phyloP scores from a whole-genome alignment of 2,113 vertebrate species.

The Daboia siamensis region DNA sequence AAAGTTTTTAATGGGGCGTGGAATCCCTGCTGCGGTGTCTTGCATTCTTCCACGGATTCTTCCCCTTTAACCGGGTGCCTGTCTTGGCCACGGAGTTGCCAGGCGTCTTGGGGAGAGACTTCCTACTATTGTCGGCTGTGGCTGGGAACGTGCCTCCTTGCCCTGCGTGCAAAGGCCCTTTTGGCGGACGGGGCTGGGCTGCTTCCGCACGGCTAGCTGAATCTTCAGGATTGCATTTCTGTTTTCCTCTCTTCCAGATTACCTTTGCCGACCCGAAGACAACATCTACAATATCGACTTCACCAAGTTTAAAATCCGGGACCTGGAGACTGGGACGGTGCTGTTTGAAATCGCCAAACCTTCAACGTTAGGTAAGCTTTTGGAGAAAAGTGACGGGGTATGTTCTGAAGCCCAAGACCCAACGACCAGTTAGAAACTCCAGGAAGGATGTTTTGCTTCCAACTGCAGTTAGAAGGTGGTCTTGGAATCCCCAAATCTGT shows the following conservation, averaged over 20 bases:
- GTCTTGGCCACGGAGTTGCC: not conserved
- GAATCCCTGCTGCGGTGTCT: not conserved
- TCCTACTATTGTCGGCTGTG: not conserved
- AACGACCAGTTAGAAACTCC: rapidly evolving
- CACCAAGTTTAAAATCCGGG: slow-evolving; percentile 96
- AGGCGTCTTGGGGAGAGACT: not conserved
- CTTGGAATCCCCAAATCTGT: not conserved
- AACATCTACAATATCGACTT: slow-evolving; percentile 96
- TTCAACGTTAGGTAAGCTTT: slow-evolving; percentile 77
- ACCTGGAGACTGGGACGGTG: slow-evolving; percentile 91
- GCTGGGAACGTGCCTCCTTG: not conserved
- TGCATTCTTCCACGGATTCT: not conserved
- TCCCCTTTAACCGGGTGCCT: not conserved
- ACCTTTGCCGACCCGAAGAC: slow-evolving; percentile 94
- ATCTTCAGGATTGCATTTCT: not conserved
- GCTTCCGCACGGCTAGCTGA: not conserved
- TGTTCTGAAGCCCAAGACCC: not conserved
- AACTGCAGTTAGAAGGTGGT: too few species aligned
- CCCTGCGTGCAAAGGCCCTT: not conserved
- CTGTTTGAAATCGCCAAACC: slow-evolving; percentile 98
- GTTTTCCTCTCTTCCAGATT: slow-evolving; percentile 71
- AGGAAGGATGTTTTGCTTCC: not conserved
- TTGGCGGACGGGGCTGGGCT: not conserved
- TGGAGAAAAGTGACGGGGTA: too few species aligned
- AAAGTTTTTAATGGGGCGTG: not conserved